Percentiles rank a stretch among this genome's conserved stretches.
These are phyloP conservation scores for Eupithecia exiguata DNA, from an alignment of 2,888 invertebrate species.

Conservation along the genomic window DNA sequence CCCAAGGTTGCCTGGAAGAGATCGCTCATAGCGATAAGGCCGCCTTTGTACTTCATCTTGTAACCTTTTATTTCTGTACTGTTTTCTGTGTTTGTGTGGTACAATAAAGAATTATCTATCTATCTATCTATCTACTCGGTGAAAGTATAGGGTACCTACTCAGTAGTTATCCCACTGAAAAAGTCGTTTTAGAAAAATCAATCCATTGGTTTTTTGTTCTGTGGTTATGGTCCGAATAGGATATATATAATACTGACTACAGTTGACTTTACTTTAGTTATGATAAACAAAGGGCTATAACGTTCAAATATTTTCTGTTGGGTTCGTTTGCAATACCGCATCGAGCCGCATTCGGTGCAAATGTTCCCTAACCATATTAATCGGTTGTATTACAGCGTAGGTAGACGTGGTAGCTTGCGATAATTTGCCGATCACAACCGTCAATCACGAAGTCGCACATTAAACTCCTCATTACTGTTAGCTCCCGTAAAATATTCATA, in stretches of 20 bases:
- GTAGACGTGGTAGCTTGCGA: not conserved
- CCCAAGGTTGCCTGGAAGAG: too few relatives aligned
- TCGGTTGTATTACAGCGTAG: slow-evolving; percentile 3
- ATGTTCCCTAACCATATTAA: not conserved
- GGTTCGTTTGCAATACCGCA: not conserved
- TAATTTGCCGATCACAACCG: not conserved
- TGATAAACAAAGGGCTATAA: not conserved
- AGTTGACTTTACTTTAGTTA: not conserved
- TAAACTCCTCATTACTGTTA: not conserved
- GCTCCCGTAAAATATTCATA: not conserved
- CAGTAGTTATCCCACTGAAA: not conserved
- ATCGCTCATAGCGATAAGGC: too few relatives aligned
- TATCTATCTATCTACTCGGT: too few relatives aligned
- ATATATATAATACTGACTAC: not conserved
- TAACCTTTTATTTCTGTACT: too few relatives aligned
- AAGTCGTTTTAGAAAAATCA: not conserved
- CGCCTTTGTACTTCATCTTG: too few relatives aligned
- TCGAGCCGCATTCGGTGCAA: slow-evolving; percentile 11
- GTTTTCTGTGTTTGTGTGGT: too few relatives aligned
- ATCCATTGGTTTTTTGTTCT: not conserved
- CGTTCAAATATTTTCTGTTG: not conserved
- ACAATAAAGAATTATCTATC: too few relatives aligned
- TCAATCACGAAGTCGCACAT: not conserved
- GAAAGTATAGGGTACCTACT: not conserved
- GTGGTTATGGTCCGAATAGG: not conserved